A percentile compares a stretch with the other conserved stretches of the same genome.
Evolutionary conservation across 2,888 invertebrate species (phyloP).

Genomic region (Buathra laborator): DNA sequence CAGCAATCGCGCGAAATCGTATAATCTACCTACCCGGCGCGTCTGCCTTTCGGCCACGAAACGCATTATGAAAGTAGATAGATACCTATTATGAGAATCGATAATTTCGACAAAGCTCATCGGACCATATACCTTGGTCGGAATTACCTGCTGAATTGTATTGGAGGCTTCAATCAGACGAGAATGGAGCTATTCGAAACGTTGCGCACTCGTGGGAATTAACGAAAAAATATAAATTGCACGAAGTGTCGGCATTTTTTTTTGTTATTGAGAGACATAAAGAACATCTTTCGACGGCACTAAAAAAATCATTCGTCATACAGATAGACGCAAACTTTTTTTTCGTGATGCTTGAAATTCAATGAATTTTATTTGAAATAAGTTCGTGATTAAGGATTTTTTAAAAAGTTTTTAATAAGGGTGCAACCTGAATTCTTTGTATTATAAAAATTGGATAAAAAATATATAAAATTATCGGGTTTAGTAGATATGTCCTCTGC

Average conservation of each 20-base stretch:
- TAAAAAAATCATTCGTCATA: no score
- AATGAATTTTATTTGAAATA: no score
- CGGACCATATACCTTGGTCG: background rate
- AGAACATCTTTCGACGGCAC: no score
- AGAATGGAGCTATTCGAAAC: background rate
- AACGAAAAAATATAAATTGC: background rate
- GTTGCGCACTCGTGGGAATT: background rate
- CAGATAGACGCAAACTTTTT: no score
- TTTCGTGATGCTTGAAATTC: no score
- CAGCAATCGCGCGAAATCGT: constrained; percentile 64
- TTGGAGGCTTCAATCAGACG: background rate
- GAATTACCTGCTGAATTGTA: background rate
- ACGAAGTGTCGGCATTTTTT: background rate
- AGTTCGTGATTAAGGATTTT: no score
- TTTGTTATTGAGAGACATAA: no score
- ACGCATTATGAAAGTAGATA: constrained; percentile 62
- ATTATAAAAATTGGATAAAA: no score
- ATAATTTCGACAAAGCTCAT: constrained; percentile 59
- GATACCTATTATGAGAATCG: constrained; percentile 61
- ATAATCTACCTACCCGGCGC: constrained; percentile 50
- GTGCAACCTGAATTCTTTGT: no score
- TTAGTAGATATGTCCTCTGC: no score
- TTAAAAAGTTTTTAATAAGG: no score
- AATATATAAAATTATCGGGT: no score
- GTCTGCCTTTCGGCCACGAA: constrained; percentile 3